phyloP scores from a whole-genome alignment of 1,140 invertebrate species.

The Heliconius eleuchia region DNA sequence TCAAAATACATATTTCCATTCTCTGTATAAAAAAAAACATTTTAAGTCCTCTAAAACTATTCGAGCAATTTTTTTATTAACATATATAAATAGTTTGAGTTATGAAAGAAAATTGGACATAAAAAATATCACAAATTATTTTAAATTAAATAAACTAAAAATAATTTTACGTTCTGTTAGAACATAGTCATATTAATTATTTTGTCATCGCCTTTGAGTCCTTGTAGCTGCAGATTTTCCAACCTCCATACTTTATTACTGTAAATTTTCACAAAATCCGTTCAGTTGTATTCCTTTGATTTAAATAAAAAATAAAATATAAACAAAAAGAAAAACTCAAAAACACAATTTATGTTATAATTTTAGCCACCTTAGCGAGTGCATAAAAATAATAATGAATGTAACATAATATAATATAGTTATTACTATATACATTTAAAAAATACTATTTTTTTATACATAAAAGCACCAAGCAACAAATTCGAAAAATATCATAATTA shows the following conservation, averaged over 20 bases:
- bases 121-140: not conserved
- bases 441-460: not conserved
- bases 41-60: no score
- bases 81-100: not conserved
- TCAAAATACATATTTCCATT: no score
- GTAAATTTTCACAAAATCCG: conserved; percentile 7
- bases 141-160: not conserved
- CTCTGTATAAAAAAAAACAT: no score
- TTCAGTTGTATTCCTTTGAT: not conserved
- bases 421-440: no score
- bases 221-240: not conserved
- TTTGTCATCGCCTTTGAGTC: not conserved
- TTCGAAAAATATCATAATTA: not conserved
- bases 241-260: not conserved
- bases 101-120: not conserved
- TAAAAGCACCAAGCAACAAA: not conserved
- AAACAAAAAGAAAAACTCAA: not conserved
- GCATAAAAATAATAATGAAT: not conserved
- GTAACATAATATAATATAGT: not conserved
- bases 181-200: not conserved
- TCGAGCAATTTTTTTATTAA: no score
- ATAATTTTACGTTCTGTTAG: not conserved
- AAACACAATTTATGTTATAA: not conserved
- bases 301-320: not conserved
- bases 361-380: not conserved